These are phyloP conservation scores for Thryonomys swinderianus DNA, from an alignment of 2,113 vertebrate genomes.

Conservation along the genomic window DNA sequence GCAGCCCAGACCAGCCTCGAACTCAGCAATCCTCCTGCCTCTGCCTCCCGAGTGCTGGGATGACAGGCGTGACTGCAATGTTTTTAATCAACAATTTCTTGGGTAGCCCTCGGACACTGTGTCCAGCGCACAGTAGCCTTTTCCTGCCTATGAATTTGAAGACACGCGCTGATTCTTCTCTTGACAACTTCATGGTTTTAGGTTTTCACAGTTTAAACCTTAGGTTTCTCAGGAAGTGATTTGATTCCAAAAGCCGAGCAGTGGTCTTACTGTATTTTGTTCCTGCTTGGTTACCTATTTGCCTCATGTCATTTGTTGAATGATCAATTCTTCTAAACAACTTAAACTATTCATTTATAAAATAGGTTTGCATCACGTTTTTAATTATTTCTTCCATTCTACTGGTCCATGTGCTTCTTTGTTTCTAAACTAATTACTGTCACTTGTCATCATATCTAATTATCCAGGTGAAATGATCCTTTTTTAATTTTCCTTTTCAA, in stretches of 20 bases:
- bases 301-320: not conserved
- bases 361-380: not conserved
- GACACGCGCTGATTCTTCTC: not conserved
- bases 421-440: not conserved
- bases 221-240: not conserved
- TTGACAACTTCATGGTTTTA: constrained; percentile 7
- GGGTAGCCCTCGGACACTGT: not conserved
- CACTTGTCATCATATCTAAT: not conserved
- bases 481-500: constrained; percentile 21
- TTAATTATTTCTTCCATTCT: not conserved
- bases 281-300: not conserved
- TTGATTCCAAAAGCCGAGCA: not conserved
- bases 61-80: too few relatives aligned
- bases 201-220: constrained; percentile 1
- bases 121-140: not conserved
- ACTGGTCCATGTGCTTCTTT: not conserved
- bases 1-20: too few relatives aligned
- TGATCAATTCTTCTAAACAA: constrained; percentile 22
- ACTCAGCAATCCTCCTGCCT: too few relatives aligned
- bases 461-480: not conserved
- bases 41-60: too few relatives aligned
- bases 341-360: not conserved
- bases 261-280: not conserved
- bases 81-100: not conserved
- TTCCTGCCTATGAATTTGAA: not conserved